These are phyloP conservation scores for Euclidia mi DNA, from an alignment of 2,888 invertebrate genomes.

Conservation along the genomic window DNA sequence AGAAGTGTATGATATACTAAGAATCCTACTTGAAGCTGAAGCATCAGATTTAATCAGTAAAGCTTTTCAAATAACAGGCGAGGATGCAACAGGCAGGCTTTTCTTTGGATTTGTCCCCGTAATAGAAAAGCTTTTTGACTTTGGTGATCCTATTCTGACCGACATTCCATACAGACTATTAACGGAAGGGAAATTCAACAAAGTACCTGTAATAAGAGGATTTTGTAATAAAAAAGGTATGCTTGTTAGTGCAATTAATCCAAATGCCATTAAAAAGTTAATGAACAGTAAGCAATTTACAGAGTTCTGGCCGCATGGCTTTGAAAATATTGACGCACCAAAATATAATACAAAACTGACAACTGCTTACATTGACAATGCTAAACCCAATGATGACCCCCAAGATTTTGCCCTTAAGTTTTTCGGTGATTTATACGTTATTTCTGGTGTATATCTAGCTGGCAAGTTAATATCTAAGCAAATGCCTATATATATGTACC, in stretches of 20 bases:
- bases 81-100: neutral
- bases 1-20: slow-evolving; percentile 49
- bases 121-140: slow-evolving; percentile 69
- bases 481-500: slow-evolving; percentile 63
- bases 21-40: slow-evolving; percentile 55
- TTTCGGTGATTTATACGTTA: slow-evolving; percentile 66
- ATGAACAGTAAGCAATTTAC: slow-evolving; percentile 55
- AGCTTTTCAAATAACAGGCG: slow-evolving; percentile 28
- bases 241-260: slow-evolving; percentile 61
- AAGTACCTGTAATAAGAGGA: slow-evolving; percentile 84
- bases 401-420: slow-evolving; percentile 62
- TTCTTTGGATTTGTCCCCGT: slow-evolving; percentile 68
- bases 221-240: slow-evolving; percentile 84
- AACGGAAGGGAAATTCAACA: slow-evolving; percentile 69
- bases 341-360: slow-evolving; percentile 44
- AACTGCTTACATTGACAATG: slow-evolving; percentile 39
- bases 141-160: slow-evolving; percentile 63
- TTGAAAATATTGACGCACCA: slow-evolving; percentile 47
- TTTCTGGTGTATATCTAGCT: slow-evolving; percentile 62
- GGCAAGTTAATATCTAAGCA: slow-evolving; percentile 53
- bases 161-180: slow-evolving; percentile 75
- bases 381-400: slow-evolving; percentile 27
- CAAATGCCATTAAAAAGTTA: slow-evolving; percentile 48
- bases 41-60: slow-evolving; percentile 39
- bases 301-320: slow-evolving; percentile 51